Base-by-base conservation (phyloP, 1,140 invertebrate genomes). In the Orussus abietinus region DNA sequence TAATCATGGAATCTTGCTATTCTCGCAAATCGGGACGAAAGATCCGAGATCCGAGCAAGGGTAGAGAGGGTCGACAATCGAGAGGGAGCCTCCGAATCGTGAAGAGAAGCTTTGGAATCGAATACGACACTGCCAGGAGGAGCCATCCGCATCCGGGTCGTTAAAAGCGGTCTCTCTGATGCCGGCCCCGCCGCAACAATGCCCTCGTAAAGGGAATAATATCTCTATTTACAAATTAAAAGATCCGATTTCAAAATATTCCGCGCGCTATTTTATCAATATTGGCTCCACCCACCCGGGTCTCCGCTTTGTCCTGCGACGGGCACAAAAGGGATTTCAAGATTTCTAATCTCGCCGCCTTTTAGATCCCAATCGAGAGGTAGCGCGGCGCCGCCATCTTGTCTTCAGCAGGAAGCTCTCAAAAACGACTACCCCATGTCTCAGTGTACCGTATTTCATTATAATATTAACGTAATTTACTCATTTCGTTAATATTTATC, bases 201-300 rank as follows among this genome's bases (percentile, higher is more conserved):
- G 35, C 45, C 28, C 22, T 28, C 35, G 32, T 48, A 50, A 48
- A 52, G 44, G 51, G 42, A 60, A 60, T 57, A 64, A 59, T 66
- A 57, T 53, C 45, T 62, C 52, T 64, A 64, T 67, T 67, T 65
- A 66, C 56, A 55, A 69, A 67, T 67, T 67, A 66, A 62, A 62
- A 51, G 53, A 61, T 67, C 62, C 17, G 35, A 60, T 69, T 67
- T 67, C 63, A 64, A 62, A 69, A 64, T 67, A 67, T 54, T 62
- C 57, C 63, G 47, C 42, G 38, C 39, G 38, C 13, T 65, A 57
- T 61, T 61, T 58, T 40, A 59, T 59, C 64, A 66, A 66, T 65
- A 68, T 66, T 61, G 41, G 49, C 55, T 45, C 49, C 22, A 19
- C 38, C 38, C 21, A 17, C 28, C 18, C 7, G 12, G 22, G n/a